Evolutionary conservation across 2,113 vertebrate species (phyloP), one percentile per base, ranked within the genome.

Genomic region (Alethe castanea): DNA sequence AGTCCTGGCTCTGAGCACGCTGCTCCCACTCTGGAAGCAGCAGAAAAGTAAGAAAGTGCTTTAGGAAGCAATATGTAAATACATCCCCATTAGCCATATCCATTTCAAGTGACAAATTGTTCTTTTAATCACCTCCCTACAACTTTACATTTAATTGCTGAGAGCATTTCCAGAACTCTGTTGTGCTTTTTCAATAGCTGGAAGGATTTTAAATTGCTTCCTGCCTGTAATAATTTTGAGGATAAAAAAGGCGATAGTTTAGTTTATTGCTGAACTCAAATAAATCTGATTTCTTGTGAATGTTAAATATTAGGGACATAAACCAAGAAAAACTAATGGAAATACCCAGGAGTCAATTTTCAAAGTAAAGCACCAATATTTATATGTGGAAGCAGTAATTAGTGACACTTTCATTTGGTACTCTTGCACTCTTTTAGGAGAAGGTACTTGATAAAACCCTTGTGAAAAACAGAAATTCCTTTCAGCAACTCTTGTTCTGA

Each of bases 31-130:
- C 78, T 92, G 57, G 42, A 94, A 86, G 50, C 42, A 69, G 61
- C 54, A 88, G 76, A 29, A 33, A 52, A 95, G 64, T 35, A 60
- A 61, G 57, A 96, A 97, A 96, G 42, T 95, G 94, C 96, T 90
- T 86, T 79, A 78, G 88, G 86, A 96, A 95, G 95, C 95, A 95
- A 56, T 91, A 95, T 97, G 95, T 94, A 97, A 97, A 92, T 92
- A 92, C 47, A 77, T 78, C 70, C 45, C 79, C 95, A 96, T 95
- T 88, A 97, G 92, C 88, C 61, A 88, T 73, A 97, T 88, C 88
- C 70, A 94, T 94, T 95, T 88, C 94, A 95, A 96, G 89, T 96
- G 95, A 96, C 92, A 94, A 97, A 96, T 66, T 76, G 85, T 80
- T 95, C 79, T 96, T 94, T 94, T 97, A 96, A 96, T 97, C 95